These are phyloP conservation scores for Sarcophaga caerulescens DNA, from an alignment of 2,888 invertebrate species.

Conservation along the genomic window DNA sequence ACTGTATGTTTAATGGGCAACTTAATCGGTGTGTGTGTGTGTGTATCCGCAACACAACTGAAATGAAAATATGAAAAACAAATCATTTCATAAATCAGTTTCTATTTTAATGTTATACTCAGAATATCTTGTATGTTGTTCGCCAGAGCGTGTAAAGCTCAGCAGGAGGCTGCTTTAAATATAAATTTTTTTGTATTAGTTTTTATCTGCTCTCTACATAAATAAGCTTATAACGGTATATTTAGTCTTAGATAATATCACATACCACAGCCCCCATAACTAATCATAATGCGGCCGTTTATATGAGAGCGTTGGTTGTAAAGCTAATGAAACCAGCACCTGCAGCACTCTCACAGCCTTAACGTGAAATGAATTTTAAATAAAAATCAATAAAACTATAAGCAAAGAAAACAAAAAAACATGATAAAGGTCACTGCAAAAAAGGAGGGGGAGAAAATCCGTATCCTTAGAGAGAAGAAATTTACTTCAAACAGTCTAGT, in stretches of 20 bases:
- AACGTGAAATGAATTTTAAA: slow-evolving; percentile 65
- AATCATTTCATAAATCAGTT: slow-evolving; percentile 43
- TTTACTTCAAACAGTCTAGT: slow-evolving; percentile 27
- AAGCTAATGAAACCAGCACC: slow-evolving; percentile 33
- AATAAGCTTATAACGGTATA: slow-evolving; percentile 26
- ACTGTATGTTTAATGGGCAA: too few species aligned
- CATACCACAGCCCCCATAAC: slow-evolving; percentile 34
- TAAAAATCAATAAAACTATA: slow-evolving; percentile 47
- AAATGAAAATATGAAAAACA: not conserved
- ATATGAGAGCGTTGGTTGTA: slow-evolving; percentile 28
- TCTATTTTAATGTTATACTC: slow-evolving; percentile 32
- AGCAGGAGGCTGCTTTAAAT: not conserved
- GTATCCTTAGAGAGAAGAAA: too few species aligned
- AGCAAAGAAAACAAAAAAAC: slow-evolving; percentile 4
- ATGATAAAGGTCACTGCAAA: slow-evolving; percentile 19
- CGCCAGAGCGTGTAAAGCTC: not conserved
- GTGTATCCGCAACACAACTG: not conserved
- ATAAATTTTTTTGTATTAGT: not conserved
- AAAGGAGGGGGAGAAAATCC: not conserved
- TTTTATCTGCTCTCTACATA: not conserved
- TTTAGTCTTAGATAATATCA: slow-evolving; percentile 55
- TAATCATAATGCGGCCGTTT: slow-evolving; percentile 56
- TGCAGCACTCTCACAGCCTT: slow-evolving; percentile 56
- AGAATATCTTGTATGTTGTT: slow-evolving; percentile 27
- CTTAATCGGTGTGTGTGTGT: too few species aligned